Conservation (phyloP, 2,888 invertebrate species). For the Limnephilus auricula region DNA sequence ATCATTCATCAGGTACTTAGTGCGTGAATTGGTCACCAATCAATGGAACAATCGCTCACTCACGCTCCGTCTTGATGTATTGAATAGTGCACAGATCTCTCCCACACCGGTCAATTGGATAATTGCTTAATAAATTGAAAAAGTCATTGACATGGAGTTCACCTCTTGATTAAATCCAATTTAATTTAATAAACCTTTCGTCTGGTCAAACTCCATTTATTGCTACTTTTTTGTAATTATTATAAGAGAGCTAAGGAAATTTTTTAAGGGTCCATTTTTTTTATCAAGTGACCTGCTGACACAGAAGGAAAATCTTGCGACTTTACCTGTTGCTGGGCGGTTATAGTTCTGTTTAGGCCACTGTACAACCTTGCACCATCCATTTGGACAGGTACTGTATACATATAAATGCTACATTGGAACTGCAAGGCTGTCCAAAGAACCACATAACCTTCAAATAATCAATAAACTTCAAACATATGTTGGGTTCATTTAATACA, state of each 20-base stretch:
- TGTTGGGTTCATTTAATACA: background rate
- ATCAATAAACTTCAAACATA: background rate
- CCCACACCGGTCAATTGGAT: constrained; percentile 31
- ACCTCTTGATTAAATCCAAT: constrained; percentile 7
- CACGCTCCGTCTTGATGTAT: constrained; percentile 11
- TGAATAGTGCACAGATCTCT: constrained; percentile 7
- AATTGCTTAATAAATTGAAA: constrained; percentile 22
- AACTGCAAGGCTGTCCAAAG: constrained; percentile 2
- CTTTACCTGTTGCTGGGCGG: background rate
- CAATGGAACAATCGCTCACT: constrained; percentile 2
- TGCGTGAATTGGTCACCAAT: background rate
- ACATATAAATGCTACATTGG: background rate
- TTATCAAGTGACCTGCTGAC: background rate
- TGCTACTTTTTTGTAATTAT: background rate
- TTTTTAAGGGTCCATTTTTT: background rate
- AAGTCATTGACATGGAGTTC: constrained; percentile 29
- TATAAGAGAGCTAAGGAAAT: background rate
- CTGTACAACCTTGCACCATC: background rate
- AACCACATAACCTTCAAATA: background rate
- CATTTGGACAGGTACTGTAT: background rate
- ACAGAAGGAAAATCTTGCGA: background rate
- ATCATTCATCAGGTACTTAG: background rate
- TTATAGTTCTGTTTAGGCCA: background rate
- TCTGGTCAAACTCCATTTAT: background rate
- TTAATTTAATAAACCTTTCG: background rate